A percentile compares a stretch with the other conserved stretches of the same genome.
phyloP scores from a whole-genome alignment of 2,888 invertebrate genomes.

The Alentia gelatinosa region DNA sequence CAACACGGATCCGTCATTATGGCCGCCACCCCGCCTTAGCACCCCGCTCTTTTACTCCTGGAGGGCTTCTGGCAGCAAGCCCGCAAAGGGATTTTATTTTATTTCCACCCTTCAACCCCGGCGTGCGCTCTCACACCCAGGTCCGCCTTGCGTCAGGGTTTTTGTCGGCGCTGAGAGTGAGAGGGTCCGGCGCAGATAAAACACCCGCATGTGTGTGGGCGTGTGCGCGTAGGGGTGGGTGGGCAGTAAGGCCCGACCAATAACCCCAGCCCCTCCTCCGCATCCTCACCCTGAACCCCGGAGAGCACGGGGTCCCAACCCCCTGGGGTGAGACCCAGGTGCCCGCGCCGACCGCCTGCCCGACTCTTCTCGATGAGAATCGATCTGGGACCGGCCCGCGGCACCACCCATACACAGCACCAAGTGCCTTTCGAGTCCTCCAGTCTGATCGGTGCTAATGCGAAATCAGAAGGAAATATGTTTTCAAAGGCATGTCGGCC shows the following conservation, averaged over 20 bases:
- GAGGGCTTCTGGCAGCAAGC: neutral
- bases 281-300: too few relatives aligned
- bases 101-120: neutral
- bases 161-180: neutral
- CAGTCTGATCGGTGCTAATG: constrained; percentile 13
- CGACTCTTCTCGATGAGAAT: neutral
- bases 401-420: neutral
- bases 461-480: constrained; percentile 47
- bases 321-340: neutral
- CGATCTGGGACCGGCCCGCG: neutral
- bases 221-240: too few relatives aligned
- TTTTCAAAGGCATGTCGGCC: constrained; percentile 38
- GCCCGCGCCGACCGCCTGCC: neutral
- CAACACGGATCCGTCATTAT: constrained; percentile 46
- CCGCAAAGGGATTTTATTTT: neutral
- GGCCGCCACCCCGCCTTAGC: neutral
- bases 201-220: too few relatives aligned
- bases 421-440: constrained; percentile 40
- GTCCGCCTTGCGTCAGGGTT: neutral
- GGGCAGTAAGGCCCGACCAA: too few relatives aligned
- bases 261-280: too few relatives aligned
- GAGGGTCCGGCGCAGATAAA: too few relatives aligned
- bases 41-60: neutral
- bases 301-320: neutral
- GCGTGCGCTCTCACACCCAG: neutral